phyloP scores from a whole-genome alignment of 2,888 invertebrate species.

The Oligia fasciuncula region DNA sequence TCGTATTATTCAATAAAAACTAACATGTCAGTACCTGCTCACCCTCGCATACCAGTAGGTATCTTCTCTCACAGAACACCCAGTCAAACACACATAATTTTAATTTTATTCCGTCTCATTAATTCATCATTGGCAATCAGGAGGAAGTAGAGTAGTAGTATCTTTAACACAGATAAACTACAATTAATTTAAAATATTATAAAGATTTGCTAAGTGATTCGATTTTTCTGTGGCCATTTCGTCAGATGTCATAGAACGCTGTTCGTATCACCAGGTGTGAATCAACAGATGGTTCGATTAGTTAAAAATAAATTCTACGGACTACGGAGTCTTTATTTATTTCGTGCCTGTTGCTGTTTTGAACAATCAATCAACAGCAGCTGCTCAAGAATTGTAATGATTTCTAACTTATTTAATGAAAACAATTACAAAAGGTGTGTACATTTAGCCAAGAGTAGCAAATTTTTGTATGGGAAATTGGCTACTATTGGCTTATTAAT shows the following conservation, averaged over 20 bases:
- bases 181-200: background rate
- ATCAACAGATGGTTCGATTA: background rate
- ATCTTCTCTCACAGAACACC: background rate
- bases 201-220: background rate
- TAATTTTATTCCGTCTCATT: background rate
- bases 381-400: too few species aligned
- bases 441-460: too few species aligned
- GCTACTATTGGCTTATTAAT: too few species aligned
- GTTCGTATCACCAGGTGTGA: background rate
- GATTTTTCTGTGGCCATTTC: background rate
- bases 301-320: background rate
- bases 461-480: too few species aligned
- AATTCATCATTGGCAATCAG: background rate
- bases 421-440: too few species aligned
- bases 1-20: background rate
- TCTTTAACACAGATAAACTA: background rate
- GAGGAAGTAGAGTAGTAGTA: background rate
- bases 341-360: too few species aligned
- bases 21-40: background rate
- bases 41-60: background rate
- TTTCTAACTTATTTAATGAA: too few species aligned
- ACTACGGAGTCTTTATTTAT: too few species aligned
- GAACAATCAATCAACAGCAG: too few species aligned
- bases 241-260: background rate
- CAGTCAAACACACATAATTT: background rate